Evolutionary conservation across 92 coral and sea anemone genomes (phyloP).

Genomic region (Phenganax subtilis): DNA sequence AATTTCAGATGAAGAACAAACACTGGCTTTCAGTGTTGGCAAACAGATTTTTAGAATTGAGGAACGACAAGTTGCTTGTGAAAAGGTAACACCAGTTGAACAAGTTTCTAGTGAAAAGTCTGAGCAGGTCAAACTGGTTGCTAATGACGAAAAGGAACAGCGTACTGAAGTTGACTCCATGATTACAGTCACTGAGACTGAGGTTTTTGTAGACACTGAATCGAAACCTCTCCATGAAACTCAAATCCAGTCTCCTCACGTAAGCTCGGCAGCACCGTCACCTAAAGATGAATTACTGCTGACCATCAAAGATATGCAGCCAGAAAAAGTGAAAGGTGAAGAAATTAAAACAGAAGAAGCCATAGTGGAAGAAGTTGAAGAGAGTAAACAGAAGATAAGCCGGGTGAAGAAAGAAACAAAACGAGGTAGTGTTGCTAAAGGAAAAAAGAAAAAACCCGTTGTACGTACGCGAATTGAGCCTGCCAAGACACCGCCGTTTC

Average conservation of each 20-base stretch:
- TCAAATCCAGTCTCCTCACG: not conserved
- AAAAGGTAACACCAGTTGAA: not conserved
- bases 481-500: conserved; percentile 31
- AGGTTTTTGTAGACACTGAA: not conserved
- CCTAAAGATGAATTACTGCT: conserved; percentile 57
- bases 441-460: conserved; percentile 36
- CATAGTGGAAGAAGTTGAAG: conserved; percentile 39
- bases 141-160: not conserved
- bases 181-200: not conserved
- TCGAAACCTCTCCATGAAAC: not conserved
- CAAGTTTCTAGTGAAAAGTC: not conserved
- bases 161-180: not conserved
- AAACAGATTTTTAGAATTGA: too few species aligned
- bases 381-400: conserved; percentile 45
- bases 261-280: conserved; percentile 51
- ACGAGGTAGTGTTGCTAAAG: conserved; percentile 35
- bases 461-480: conserved; percentile 27
- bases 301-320: conserved; percentile 50
- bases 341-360: conserved; percentile 30
- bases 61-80: not conserved
- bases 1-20: not conserved
- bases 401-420: conserved; percentile 32
- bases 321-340: conserved; percentile 49
- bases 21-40: too few species aligned
- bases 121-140: not conserved